phyloP scores from a whole-genome alignment of 2,888 invertebrate genomes.

The Caenorhabditis sp. region DNA sequence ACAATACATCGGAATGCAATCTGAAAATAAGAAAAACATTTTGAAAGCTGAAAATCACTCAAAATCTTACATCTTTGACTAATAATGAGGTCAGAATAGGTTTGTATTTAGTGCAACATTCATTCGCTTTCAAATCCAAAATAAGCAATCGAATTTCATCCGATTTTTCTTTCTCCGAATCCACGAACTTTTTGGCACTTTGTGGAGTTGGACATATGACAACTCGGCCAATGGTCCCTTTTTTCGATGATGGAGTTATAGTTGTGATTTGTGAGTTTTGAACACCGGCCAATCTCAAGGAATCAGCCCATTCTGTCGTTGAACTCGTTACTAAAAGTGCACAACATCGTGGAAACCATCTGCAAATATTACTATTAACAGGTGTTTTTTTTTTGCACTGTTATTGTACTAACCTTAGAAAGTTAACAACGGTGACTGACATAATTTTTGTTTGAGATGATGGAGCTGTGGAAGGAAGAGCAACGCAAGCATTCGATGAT shows the following conservation, averaged over 20 bases:
- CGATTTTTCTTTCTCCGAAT: conserved; percentile 14
- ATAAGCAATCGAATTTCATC: conserved; percentile 25
- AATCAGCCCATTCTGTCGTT: conserved; percentile 8
- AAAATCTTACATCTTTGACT: conserved; percentile 21
- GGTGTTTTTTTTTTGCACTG: neutral
- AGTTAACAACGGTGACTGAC: conserved; percentile 25
- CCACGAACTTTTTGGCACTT: neutral
- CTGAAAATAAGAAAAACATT: conserved; percentile 7
- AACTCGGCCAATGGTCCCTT: conserved; percentile 12
- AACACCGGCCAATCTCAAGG: conserved; percentile 15
- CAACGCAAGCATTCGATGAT: conserved; percentile 26
- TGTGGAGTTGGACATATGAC: conserved; percentile 16
- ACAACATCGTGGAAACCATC: conserved; percentile 36
- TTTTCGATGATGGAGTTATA: conserved; percentile 6
- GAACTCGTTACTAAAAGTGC: conserved; percentile 18
- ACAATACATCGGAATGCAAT: conserved; percentile 30
- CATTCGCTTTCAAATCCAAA: conserved; percentile 25
- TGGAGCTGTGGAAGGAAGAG: conserved; percentile 22
- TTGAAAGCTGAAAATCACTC: too few species aligned
- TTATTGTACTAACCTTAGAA: conserved; percentile 17
- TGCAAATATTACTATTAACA: conserved; percentile 2
- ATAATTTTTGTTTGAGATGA: conserved; percentile 19
- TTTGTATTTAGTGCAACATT: conserved; percentile 32
- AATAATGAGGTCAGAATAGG: conserved; percentile 28
- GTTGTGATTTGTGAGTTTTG: conserved; percentile 15